Conservation (phyloP, 2,797 vertebrate genomes). For the Holocentrus rufus region DNA sequence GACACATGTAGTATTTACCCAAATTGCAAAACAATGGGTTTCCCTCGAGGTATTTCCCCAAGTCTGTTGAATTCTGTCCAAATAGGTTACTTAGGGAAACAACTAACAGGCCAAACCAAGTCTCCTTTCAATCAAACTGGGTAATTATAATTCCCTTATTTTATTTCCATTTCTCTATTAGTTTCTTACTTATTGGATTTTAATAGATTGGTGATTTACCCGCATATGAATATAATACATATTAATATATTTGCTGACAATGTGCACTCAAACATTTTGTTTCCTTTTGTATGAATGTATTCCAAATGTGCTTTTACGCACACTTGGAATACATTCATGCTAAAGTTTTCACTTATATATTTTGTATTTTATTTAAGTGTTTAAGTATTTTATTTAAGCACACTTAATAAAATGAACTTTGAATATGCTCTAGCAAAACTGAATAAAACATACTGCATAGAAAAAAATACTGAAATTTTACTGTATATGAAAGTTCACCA, state of each 20-base stretch:
- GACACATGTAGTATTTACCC: conserved; percentile 31
- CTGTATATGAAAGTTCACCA: too few relatives aligned
- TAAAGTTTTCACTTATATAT: too few relatives aligned
- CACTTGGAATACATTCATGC: too few relatives aligned
- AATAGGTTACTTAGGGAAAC: conserved; percentile 13
- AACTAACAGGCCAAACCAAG: neutral
- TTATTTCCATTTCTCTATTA: neutral
- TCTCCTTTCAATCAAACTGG: neutral
- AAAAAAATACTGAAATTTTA: too few relatives aligned
- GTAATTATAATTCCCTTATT: neutral
- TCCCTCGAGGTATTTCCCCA: conserved; percentile 16
- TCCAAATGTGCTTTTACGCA: too few relatives aligned
- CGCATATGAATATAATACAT: neutral
- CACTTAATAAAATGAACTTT: too few relatives aligned
- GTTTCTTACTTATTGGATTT: neutral
- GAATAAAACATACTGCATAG: too few relatives aligned
- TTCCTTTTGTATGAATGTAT: neutral
- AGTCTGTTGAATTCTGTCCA: conserved; percentile 15
- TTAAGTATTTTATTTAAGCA: too few relatives aligned
- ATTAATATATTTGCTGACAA: neutral
- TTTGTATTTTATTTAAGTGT: too few relatives aligned
- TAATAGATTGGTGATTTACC: neutral
- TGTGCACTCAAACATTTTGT: neutral
- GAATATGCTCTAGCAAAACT: too few relatives aligned
- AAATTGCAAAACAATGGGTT: conserved; percentile 42